Evolutionary conservation across 2,888 invertebrate species (phyloP), one percentile per base, ranked within the genome.

Genomic region (Lissocephala sabroskyi): DNA sequence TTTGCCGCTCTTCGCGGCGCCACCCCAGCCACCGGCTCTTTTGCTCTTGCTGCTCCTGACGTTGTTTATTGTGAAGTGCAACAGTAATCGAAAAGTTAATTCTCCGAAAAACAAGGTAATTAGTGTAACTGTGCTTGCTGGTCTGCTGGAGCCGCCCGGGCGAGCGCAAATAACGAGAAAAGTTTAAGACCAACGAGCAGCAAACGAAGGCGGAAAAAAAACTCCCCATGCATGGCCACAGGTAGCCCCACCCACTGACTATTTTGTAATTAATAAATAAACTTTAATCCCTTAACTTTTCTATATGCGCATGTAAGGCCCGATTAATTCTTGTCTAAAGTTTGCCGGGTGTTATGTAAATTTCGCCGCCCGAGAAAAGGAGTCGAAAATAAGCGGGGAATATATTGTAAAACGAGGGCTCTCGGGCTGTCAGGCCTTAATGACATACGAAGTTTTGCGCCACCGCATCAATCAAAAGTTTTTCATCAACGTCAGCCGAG

Each of bases 71-170:
- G 19, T 42, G 28, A 35, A 51, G 60, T 59, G 67, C 67, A 68
- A 62, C 60, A 66, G 78, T 79, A 66, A 79, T 79, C 75, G 78
- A 79, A 77, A 75, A 75, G 71, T 77, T 79, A 70, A 79, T 75
- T 75, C 71, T 63, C 78, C 78, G 74, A 75, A 79, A 75, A 75
- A 75, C 75, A 75, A 77, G 79, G 79, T 79, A 79, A 75, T 75
- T 75, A 75, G 79, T 75, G 75, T 67, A 62, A 56, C 62, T 62
- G 62, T 55, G 62, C 59, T 32, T 37, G 30, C 30, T 16, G 30
- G n/a, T 23, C 23, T 23, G 23, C 23, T 23, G 3, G 3, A 7
- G 23, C 23, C 7, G 23, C 23, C 23, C 74, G 62, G 77, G 77
- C 77, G 77, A 74, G 68, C 77, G 77, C 65, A 77, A 74, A 68